phyloP scores from a whole-genome alignment of 2,888 invertebrate genomes.

The Tetragonisca angustula region DNA sequence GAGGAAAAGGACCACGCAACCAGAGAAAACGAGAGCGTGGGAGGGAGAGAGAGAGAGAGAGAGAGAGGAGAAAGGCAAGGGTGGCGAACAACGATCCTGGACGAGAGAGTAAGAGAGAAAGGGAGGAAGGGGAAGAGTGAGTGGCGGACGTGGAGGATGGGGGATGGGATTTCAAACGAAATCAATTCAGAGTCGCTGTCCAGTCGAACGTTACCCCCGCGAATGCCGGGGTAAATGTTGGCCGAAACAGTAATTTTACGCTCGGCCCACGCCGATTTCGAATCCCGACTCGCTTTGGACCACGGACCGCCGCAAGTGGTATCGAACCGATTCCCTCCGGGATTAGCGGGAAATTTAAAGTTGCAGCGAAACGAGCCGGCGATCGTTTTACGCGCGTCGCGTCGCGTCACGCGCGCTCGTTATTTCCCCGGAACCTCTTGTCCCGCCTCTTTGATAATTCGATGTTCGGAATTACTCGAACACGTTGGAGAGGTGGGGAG shows the following conservation, averaged over 20 bases:
- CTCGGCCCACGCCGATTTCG: conserved; percentile 76
- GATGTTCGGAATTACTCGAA: neutral
- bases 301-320: conserved; percentile 63
- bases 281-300: conserved; percentile 67
- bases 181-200: conserved; percentile 83
- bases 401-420: conserved; percentile 35
- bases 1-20: conserved; percentile 32
- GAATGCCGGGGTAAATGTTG: conserved; percentile 81
- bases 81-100: conserved; percentile 53
- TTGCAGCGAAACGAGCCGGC: conserved; percentile 43
- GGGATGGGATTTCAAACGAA: conserved; percentile 82
- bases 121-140: conserved; percentile 56
- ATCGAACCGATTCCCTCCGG: conserved; percentile 63
- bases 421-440: neutral
- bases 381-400: conserved; percentile 27
- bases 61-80: conserved; percentile 37
- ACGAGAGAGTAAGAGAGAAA: conserved; percentile 53
- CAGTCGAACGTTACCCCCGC: conserved; percentile 80
- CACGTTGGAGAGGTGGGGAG: too few species aligned
- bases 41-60: conserved; percentile 8
- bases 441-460: neutral
- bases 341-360: conserved; percentile 69
- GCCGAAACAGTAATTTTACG: conserved; percentile 83
- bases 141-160: conserved; percentile 68
- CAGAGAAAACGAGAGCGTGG: conserved; percentile 21